Evolutionary conservation across 2,888 invertebrate genomes (phyloP).

Genomic region (Athrips mouffetella): DNA sequence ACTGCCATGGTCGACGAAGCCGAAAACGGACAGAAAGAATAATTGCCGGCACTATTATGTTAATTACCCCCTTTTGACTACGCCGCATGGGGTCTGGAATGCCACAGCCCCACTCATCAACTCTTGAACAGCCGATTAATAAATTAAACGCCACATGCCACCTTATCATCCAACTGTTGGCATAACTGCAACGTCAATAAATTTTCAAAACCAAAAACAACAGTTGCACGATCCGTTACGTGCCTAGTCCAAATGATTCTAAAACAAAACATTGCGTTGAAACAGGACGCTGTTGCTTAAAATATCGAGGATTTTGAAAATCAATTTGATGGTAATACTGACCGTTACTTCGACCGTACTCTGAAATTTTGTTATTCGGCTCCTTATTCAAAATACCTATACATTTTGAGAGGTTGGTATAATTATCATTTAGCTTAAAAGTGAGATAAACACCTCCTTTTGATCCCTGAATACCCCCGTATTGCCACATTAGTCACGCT

Average conservation of each 20-base stretch:
- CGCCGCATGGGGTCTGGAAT: conserved; percentile 39
- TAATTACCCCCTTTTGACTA: conserved; percentile 50
- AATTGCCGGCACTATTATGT: conserved; percentile 50
- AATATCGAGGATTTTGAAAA: conserved; percentile 37
- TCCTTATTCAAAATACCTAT: no score
- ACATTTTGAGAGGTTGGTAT: no score
- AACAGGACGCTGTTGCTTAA: conserved; percentile 28
- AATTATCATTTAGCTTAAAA: no score
- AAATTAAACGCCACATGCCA: conserved; percentile 27
- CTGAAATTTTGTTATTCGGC: no score
- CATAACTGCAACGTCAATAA: conserved; percentile 25
- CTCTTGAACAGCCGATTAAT: conserved; percentile 26
- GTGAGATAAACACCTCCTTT: no score
- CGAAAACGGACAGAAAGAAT: conserved; percentile 47
- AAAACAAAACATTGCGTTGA: conserved; percentile 28
- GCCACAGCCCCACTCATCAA: conserved; percentile 9
- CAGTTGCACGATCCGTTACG: conserved; percentile 27
- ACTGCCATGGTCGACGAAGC: conserved; percentile 36
- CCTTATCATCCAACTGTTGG: conserved; percentile 28
- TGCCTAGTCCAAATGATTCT: conserved; percentile 20
- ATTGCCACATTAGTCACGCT: no score
- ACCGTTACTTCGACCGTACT: conserved; percentile 33
- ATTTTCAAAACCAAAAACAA: conserved; percentile 17
- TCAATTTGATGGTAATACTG: conserved; percentile 42
- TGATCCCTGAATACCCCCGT: no score